Percentiles rank a stretch among this genome's conserved stretches.
Conservation (phyloP, 1,140 invertebrate species). For the Pseudobourletiella spinata region DNA sequence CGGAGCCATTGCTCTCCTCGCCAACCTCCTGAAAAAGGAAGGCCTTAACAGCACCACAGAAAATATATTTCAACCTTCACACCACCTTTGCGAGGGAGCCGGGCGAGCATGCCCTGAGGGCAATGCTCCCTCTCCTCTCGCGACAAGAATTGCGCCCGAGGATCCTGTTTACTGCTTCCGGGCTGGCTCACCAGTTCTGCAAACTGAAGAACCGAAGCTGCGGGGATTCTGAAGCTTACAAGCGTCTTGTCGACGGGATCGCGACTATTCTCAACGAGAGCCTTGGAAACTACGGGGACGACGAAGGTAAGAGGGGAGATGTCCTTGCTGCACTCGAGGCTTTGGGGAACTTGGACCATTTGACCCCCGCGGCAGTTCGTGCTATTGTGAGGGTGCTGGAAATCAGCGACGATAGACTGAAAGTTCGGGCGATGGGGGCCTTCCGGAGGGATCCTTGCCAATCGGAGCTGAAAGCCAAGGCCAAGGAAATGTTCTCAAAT, state of each 20-base stretch:
- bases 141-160: conserved; percentile 45
- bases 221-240: conserved; percentile 41
- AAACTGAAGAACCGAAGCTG: conserved; percentile 38
- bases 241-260: conserved; percentile 56
- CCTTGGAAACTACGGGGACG: conserved; percentile 42
- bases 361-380: conserved; percentile 51
- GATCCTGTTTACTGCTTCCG: conserved; percentile 42
- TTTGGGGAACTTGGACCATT: conserved; percentile 63
- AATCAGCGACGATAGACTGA: conserved; percentile 49
- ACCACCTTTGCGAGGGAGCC: conserved; percentile 62
- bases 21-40: conserved; percentile 58
- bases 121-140: conserved; percentile 50
- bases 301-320: conserved; percentile 57
- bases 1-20: conserved; percentile 62
- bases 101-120: conserved; percentile 47
- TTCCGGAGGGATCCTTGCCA: conserved; percentile 59
- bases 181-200: conserved; percentile 45
- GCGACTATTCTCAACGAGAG: conserved; percentile 45
- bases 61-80: conserved; percentile 57
- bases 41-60: conserved; percentile 52
- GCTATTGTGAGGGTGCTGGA: conserved; percentile 52
- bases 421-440: conserved; percentile 64
- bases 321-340: conserved; percentile 69
- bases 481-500: conserved; percentile 55
- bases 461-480: conserved; percentile 47